Conservation (phyloP, 1,140 invertebrate species). For the Drosophila bipectinata region DNA sequence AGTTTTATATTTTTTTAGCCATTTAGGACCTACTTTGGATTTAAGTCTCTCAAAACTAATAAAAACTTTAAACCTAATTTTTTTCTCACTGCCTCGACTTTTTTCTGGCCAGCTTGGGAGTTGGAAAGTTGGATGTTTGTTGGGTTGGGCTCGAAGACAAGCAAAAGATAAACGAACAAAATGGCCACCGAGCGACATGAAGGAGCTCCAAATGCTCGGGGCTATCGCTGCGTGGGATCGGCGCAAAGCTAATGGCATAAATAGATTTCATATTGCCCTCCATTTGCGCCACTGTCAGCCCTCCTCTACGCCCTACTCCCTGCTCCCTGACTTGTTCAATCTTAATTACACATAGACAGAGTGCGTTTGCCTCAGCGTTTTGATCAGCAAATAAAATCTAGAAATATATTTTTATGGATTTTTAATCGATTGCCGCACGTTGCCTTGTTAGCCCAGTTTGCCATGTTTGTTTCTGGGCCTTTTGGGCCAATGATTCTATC, state of each 20-base stretch:
- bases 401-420: conserved; percentile 83
- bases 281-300: conserved; percentile 23
- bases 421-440: conserved; percentile 77
- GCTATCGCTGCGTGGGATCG: conserved; percentile 67
- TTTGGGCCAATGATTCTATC: conserved; percentile 43
- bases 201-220: conserved; percentile 60
- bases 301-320: neutral
- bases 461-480: conserved; percentile 5
- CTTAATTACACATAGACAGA: conserved; percentile 69
- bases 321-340: conserved; percentile 13
- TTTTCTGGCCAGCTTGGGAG: neutral
- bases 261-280: conserved; percentile 77
- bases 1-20: too few relatives aligned
- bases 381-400: conserved; percentile 81
- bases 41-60: neutral
- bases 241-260: conserved; percentile 80
- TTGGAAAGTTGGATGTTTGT: conserved; percentile 1
- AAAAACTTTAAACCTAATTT: neutral
- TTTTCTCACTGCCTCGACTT: neutral
- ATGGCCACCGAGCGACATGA: conserved; percentile 34
- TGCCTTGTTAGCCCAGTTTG: conserved; percentile 20
- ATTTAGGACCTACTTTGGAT: neutral
- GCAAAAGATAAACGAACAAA: conserved; percentile 47
- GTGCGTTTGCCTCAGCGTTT: conserved; percentile 31
- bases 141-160: conserved; percentile 48